Evolutionary conservation across 2,888 invertebrate species (phyloP), one percentile per base, ranked within the genome.

Genomic region (Drosophila greeni): DNA sequence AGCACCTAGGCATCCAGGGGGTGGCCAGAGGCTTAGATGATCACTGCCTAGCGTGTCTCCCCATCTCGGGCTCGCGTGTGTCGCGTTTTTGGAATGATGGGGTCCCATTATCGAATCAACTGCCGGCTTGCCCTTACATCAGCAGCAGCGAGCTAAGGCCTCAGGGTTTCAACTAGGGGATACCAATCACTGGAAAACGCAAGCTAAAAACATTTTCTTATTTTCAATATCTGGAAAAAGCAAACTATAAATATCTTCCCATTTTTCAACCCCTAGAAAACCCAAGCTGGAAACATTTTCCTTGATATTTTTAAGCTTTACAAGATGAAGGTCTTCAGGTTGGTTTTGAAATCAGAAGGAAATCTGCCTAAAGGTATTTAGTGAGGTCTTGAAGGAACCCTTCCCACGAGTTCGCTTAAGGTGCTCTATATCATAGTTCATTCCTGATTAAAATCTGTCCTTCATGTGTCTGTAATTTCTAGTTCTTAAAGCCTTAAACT

Each of bases 61-160:
- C 26, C 11, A 24, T 11, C 16, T 20, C 8, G 26, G 12, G 7
- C 2, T 56, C 11, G 58, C 58, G 58, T 58, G 58, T 23, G 34
- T 20, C 26, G 40, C 14, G 14, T 23, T 26, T 26, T 20, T 16
- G 26, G 14, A 5, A 16, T 34, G 16, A 37, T n/a, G 26, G 58
- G 42, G 34, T 16, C 20, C 29, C 58, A 58, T 58, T 58, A 58
- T 58, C 58, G 55, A 58, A 58, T 58, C 43, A 55, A 23, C 58
- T 42, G 7, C n/a, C 24, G 24, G 23, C 11, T 23, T 51, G 51
- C 23, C 16, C 20, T 16, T 18, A 24, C 11, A 43, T 39, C 56
- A 37, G 29, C 37, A n/a, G 5, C 31, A 24, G 40, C 24, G n/a
- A 9, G 18, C 14, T 54, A 0, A 14, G 29, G n/a, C 23, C 11